phyloP scores from a whole-genome alignment of 2,797 vertebrate genomes.

The Vespertilio murinus region DNA sequence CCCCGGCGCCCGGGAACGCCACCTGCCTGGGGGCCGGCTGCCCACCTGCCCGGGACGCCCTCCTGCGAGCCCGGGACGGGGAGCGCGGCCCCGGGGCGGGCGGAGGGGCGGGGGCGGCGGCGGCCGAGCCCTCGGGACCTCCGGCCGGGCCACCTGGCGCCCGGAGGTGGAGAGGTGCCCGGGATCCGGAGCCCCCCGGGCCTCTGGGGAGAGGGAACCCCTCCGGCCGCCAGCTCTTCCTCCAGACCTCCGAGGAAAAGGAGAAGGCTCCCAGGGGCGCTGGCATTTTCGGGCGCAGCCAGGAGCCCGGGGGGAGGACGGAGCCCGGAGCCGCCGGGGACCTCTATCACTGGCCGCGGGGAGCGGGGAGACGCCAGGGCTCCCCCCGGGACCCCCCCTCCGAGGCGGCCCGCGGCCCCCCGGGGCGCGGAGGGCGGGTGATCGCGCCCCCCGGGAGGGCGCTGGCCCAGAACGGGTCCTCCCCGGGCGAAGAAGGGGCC shows the following conservation, averaged over 20 bases:
- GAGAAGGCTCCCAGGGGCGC: constrained; percentile 15
- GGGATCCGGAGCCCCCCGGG: neutral
- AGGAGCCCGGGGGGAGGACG: neutral
- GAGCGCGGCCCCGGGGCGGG: constrained; percentile 20
- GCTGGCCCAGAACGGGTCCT: constrained; percentile 82
- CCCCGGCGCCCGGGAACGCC: constrained; percentile 3
- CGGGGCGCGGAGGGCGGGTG: constrained; percentile 22
- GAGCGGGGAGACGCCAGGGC: constrained; percentile 59
- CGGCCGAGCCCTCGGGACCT: neutral
- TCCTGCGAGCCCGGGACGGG: neutral
- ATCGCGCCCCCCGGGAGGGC: constrained; percentile 69
- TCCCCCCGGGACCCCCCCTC: neutral
- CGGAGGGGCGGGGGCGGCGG: neutral
- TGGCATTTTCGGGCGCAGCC: constrained; percentile 28
- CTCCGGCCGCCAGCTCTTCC: constrained; percentile 45
- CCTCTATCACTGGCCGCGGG: constrained; percentile 64
- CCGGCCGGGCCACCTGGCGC: neutral
- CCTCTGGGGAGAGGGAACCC: constrained; percentile 41
- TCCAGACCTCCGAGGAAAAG: constrained; percentile 47
- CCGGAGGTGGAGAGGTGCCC: constrained; percentile 48
- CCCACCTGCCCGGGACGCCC: constrained; percentile 38
- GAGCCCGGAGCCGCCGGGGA: constrained; percentile 50
- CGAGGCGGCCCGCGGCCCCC: neutral
- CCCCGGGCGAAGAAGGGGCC: constrained; percentile 10
- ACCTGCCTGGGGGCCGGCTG: constrained; percentile 54